Percentiles rank a stretch among this genome's conserved stretches.
These are phyloP conservation scores for Balearica regulorum DNA, from an alignment of 2,797 vertebrate species.

Conservation along the genomic window DNA sequence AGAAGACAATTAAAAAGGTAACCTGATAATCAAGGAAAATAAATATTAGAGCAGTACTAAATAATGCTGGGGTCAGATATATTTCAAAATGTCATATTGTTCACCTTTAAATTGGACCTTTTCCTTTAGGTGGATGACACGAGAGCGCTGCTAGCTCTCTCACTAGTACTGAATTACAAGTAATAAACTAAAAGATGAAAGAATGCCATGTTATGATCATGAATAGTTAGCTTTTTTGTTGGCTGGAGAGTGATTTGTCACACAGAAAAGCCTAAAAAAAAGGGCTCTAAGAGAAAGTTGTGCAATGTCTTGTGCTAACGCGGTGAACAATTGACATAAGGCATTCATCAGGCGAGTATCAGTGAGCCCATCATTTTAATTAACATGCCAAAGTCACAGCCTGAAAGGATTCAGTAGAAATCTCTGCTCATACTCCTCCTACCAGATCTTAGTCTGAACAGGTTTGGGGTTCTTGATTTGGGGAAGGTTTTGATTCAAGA, in stretches of 20 bases:
- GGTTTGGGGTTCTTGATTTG: not conserved
- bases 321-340: not conserved
- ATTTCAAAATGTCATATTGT: not conserved
- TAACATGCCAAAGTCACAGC: not conserved
- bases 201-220: not conserved
- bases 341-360: not conserved
- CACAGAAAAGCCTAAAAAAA: not conserved
- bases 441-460: not conserved
- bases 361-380: not conserved
- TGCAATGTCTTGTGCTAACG: not conserved
- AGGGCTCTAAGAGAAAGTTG: not conserved
- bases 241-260: not conserved
- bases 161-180: not conserved
- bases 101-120: not conserved
- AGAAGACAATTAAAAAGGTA: not conserved
- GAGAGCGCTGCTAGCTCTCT: not conserved
- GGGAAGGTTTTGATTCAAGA: not conserved
- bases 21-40: not conserved
- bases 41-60: not conserved
- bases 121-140: not conserved
- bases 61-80: not conserved
- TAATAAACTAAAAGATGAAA: not conserved
- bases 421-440: not conserved
- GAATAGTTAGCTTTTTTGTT: not conserved
- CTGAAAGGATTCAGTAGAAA: not conserved